Conservation (phyloP, 2,888 invertebrate genomes). For the Coelogynopora nodosa region DNA sequence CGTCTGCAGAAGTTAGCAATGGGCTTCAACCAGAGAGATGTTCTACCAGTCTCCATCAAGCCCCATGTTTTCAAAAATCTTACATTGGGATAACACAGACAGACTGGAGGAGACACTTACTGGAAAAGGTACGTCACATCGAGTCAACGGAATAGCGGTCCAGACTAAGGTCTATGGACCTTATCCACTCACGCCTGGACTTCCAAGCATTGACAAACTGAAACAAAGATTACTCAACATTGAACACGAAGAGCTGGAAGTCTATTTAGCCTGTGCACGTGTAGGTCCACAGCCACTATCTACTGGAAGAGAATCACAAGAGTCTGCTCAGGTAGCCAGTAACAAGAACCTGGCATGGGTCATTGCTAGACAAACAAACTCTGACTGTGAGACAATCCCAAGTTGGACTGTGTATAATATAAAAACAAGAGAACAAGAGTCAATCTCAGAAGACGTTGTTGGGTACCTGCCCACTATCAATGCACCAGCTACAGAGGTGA, state of each 20-base stretch:
- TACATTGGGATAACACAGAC: too few relatives aligned
- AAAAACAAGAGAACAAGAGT: not conserved
- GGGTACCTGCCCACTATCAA: slow-evolving; percentile 28
- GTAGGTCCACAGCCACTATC: slow-evolving; percentile 42
- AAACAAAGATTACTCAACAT: not conserved
- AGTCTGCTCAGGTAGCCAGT: slow-evolving; percentile 39
- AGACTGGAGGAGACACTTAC: too few relatives aligned
- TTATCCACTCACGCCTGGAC: not conserved
- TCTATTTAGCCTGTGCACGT: slow-evolving; percentile 44
- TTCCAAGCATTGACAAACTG: not conserved
- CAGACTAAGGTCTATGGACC: not conserved
- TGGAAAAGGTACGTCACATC: too few relatives aligned
- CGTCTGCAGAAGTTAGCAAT: too few relatives aligned
- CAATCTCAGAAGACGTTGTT: slow-evolving; percentile 42
- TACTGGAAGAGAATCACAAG: slow-evolving; percentile 19
- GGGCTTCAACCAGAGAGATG: too few relatives aligned
- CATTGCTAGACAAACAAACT: slow-evolving; percentile 21
- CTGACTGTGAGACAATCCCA: slow-evolving; percentile 46
- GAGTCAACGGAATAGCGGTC: too few relatives aligned
- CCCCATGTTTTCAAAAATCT: too few relatives aligned
- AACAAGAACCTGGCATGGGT: slow-evolving; percentile 33
- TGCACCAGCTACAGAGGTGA: slow-evolving; percentile 27
- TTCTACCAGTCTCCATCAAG: too few relatives aligned
- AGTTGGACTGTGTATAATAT: slow-evolving; percentile 49
- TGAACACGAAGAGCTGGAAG: slow-evolving; percentile 36